Percentiles rank a stretch among this genome's conserved stretches.
These are phyloP conservation scores for Cacoxenus indagator DNA, from an alignment of 2,888 invertebrate genomes.

Conservation along the genomic window DNA sequence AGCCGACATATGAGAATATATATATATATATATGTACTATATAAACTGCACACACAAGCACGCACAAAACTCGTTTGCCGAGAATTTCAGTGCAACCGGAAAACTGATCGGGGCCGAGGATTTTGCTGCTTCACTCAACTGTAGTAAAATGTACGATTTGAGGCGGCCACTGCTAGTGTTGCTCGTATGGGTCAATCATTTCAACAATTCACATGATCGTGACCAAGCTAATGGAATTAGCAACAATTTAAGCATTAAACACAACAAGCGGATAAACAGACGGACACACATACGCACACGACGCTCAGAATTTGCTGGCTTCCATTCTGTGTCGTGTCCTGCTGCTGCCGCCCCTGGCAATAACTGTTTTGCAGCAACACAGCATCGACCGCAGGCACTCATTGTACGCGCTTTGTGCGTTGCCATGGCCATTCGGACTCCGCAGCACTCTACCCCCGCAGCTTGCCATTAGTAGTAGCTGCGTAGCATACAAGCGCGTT, in stretches of 20 bases:
- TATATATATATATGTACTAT: too few species aligned
- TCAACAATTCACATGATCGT: neutral
- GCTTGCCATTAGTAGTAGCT: neutral
- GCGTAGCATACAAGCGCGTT: slow-evolving; percentile 10
- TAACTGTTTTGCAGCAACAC: neutral
- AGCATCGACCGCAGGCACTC: neutral
- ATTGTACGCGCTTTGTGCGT: neutral
- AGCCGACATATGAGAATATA: too few species aligned
- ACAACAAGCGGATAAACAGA: slow-evolving; percentile 43
- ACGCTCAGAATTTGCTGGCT: neutral
- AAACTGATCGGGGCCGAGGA: neutral
- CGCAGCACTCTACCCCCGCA: neutral
- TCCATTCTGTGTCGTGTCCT: neutral
- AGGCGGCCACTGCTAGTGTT: neutral
- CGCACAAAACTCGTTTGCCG: too few species aligned
- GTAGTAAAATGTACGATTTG: neutral
- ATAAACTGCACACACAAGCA: too few species aligned
- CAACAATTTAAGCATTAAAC: slow-evolving; percentile 64
- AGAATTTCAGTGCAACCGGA: too few species aligned
- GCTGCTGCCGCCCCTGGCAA: neutral
- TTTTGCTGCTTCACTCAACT: too few species aligned
- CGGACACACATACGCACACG: neutral
- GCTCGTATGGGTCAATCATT: too few species aligned
- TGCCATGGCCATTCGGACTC: neutral
- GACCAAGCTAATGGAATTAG: slow-evolving; percentile 56